Base-by-base conservation (phyloP, 1,140 invertebrate species). In the Drosophila lowei region DNA sequence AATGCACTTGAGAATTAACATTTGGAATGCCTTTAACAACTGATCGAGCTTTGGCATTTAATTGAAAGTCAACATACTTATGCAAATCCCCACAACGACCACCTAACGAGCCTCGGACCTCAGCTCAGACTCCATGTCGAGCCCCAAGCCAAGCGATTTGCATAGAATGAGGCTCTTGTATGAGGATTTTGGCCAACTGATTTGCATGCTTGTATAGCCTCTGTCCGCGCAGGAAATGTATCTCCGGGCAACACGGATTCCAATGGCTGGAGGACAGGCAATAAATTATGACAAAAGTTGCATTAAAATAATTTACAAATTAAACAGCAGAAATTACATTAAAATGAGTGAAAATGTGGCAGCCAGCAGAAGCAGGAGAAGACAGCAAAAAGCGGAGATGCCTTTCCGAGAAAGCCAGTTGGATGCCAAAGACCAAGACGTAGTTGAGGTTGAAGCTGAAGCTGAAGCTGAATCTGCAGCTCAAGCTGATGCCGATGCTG, bases 1-100 rank as follows among this genome's bases (percentile, higher is more conserved):
- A 86, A 86, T 86, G 77, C 83, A 86, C 81, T 86, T 86, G 83
- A 83, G 83, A 88, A 88, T 88, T 83, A 79, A 88, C 83, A 88
- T 88, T 89, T 66, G 83, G 84, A 83, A 88, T 88, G 84, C 81
- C 55, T 77, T 71, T 77, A 85, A 85, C 81, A 85, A 85, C 72
- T 85, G 80, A 38, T 59, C 66, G 34, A 48, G 73, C 71, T 63
- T 59, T 86, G 83, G 81, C 74, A 86, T 86, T 88, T 88, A 88
- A 86, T 83, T 88, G 78, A 89, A 83, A 75, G 83, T 65, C 81
- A 58, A 80, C 79, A 88, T 88, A 79, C 79, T 89, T 88, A 88
- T 88, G 83, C 84, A 88, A 88, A 88, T 88, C 60, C 28, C 60
- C 57, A 15, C 42, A 47, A 44, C 11, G 68, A 42, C 68, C 56